Base-by-base conservation (phyloP, 2,888 invertebrate genomes). In the Petrophora chlorosata region DNA sequence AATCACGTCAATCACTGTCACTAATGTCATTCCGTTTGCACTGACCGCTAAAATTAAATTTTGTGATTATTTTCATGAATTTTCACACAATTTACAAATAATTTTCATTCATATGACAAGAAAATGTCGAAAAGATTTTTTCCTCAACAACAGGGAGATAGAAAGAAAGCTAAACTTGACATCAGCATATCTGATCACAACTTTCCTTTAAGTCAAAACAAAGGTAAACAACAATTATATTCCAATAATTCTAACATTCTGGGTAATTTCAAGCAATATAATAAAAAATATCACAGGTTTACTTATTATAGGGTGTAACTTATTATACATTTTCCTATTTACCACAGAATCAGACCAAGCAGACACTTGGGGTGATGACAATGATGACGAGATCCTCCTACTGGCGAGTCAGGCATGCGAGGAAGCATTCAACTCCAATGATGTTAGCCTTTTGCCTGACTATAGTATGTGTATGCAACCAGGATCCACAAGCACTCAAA, bases 351-450 rank as follows among this genome's bases (percentile, higher is more conserved):
- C 51, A 2, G 62, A 67, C 9, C 61, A 63, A 46, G 54, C 56
- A 17, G 75, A 82, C 43, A 78, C 64, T 38, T 90, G 90, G 90
- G 90, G 85, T 7, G 89, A 91, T 48, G 90, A 90, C 26, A 82
- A 81, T 64, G 90, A 90, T 15, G 90, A 90, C 29, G 88, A 90
- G 63, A 85, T 91, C 22, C 68, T 91, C 0, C 71, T 91, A 5
- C 67, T 89, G 58, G 90, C 88, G 0, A 90, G 90, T 49, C 90
- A 90, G 57, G 90, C 81, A 0, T 90, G 86, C 53, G 91, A 91
- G 50, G 72, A 88, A 15, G 85, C 73, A 0, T 84, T 75, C 54
- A 73, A 52, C 38, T 59, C 61, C 25, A 73, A 70, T 23, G 70
- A 78, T 28, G 51, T 61, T 26, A 72, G 76, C 49, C 58, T 65